Evolutionary conservation across 2,888 invertebrate genomes (phyloP), one percentile per base, ranked within the genome.

Genomic region (Ornithoptera priamus): DNA sequence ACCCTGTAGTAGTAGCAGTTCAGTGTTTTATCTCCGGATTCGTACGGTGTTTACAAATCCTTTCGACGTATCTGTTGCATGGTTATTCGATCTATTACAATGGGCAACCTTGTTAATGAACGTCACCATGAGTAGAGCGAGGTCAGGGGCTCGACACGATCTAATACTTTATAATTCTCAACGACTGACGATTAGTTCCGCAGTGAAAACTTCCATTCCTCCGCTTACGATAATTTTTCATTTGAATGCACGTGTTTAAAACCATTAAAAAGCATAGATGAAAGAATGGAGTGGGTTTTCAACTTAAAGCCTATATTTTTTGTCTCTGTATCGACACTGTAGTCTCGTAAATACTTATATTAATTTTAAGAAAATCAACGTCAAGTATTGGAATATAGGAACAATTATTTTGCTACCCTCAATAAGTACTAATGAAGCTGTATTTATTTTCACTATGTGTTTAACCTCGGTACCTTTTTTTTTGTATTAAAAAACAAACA

Each of bases 91-190:
- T 83, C 79, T 78, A 80, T 81, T 81, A 86, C 86, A 88, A 88
- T 86, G 82, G 83, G 78, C 81, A 81, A 83, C 89, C 90, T 91
- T 88, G 90, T 88, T 88, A 87, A 88, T 90, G 91, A 89, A 89
- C 80, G 77, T 73, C 78, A 76, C 78, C 80, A 78, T 76, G 80
- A 81, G 80, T 80, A 75, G 77, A 75, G 74, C 81, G 82, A 86
- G 86, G 84, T 82, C 87, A 84, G 84, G 85, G 77, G 83, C 84
- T 78, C 78, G 77, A 74, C 80, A 77, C 81, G 79, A 81, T 77
- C 81, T 79, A 77, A 78, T 65, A 60, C 65, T 64, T 71, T 68
- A 71, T 67, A 67, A 72, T 71, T 72, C 70, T 69, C 62, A 70
- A 68, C 64, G 57, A 67, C 67, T 65, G 58, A 68, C 62, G 59